Base-by-base conservation (phyloP, 2,797 vertebrate genomes). In the Thaleichthys pacificus region DNA sequence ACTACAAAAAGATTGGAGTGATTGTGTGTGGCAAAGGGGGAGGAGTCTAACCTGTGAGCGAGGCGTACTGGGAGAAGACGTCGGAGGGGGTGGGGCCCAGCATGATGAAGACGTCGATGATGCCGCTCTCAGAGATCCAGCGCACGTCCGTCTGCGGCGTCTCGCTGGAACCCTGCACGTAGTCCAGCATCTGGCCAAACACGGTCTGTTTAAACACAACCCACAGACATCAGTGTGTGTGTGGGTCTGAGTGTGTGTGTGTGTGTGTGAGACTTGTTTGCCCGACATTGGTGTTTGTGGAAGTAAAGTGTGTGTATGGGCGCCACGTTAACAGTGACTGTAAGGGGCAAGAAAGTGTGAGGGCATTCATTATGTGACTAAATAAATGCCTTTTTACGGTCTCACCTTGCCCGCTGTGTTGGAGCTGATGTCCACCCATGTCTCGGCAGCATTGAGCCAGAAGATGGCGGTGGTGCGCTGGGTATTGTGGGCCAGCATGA, bases 341-440 rank as follows among this genome's bases (percentile, higher is more conserved):
- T 47, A 47, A 47, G 42, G 42, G 2, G 42, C 42, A 47, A 14
- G 42, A 11, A 47, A 47, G 42, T 47, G 11, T 47, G 12, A 47
- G 42, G 42, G 11, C 12, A 47, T 47, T 47, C 42, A 47, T 47
- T 47, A 47, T 47, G 12, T 3, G 42, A 14, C 42, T 14, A 47
- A 47, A 11, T 2, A 47, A 47, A 47, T 2, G 9, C 2, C 42
- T 35, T 35, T 35, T 35, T 8, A n/a, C 7, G 28, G 32, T n/a
- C 7, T 64, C 75, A 97, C 97, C 94, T 97, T 98, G 62, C 96
- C 96, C 0, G 96, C 94, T 0, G 95, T 96, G 73, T 97, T 97
- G 75, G 97, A 97, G 84, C 95, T 95, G 79, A 98, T 95, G 73
- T 98, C 97, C 49, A 99, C 95, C 97, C 97, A 99, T 1, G 97